These are phyloP conservation scores for Mycalesis mineus DNA, from an alignment of 2,888 invertebrate species.

Conservation along the genomic window DNA sequence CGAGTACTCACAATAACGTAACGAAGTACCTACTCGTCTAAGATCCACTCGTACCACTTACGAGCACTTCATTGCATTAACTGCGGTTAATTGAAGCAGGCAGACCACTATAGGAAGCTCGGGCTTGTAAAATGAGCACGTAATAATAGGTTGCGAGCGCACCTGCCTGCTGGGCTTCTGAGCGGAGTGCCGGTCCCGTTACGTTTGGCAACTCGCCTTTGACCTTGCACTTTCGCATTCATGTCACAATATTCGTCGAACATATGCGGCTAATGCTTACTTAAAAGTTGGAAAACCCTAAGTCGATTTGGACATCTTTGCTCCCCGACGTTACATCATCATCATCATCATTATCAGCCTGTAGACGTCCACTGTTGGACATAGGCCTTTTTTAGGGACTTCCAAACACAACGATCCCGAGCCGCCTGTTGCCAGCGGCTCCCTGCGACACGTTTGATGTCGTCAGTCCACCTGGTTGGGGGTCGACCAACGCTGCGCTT, in stretches of 20 bases:
- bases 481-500: no score
- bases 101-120: not conserved
- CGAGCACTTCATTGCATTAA: not conserved
- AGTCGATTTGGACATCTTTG: no score
- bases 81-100: slow-evolving; percentile 9
- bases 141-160: slow-evolving; percentile 21
- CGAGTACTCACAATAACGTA: not conserved
- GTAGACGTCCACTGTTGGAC: no score
- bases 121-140: slow-evolving; percentile 4
- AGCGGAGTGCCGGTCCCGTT: slow-evolving; percentile 24
- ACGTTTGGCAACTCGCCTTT: slow-evolving; percentile 20
- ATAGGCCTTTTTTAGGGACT: no score
- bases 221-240: slow-evolving; percentile 2
- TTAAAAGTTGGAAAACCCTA: no score
- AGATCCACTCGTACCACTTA: not conserved
- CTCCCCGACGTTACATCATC: no score
- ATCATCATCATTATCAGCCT: no score
- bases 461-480: no score
- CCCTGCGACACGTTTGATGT: no score
- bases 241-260: not conserved
- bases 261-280: not conserved
- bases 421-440: no score
- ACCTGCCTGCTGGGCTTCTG: slow-evolving; percentile 21
- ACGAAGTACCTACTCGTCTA: not conserved
- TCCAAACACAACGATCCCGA: no score